phyloP scores from a whole-genome alignment of 2,113 vertebrate species.

The Myxocyprinus asiaticus region DNA sequence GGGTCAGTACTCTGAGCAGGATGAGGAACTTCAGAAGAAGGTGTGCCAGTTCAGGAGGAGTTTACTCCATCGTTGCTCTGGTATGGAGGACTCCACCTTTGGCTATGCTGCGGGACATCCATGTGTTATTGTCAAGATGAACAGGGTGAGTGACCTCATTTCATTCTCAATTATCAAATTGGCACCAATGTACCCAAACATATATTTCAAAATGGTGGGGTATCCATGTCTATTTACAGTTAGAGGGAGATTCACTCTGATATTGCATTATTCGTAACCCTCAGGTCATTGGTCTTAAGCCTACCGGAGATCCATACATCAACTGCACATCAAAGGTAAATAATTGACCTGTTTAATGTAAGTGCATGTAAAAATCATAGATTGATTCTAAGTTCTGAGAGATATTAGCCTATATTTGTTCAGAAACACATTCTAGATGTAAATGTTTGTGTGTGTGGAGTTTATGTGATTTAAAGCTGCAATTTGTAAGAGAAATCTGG shows the following conservation, averaged over 20 bases:
- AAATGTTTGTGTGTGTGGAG: background rate
- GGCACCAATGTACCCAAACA: background rate
- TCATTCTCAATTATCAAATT: background rate
- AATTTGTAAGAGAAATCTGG: background rate
- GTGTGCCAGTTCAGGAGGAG: conserved; percentile 84
- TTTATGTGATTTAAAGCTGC: conserved; percentile 27
- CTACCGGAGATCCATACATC: conserved; percentile 82
- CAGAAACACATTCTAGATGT: background rate
- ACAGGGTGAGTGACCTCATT: conserved; percentile 79
- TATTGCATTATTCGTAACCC: conserved; percentile 54
- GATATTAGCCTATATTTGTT: background rate
- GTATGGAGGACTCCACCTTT: conserved; percentile 78
- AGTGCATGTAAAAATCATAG: background rate
- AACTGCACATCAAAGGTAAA: conserved; percentile 85
- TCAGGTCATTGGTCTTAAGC: conserved; percentile 92
- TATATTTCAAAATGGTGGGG: background rate
- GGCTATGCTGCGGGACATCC: conserved; percentile 87
- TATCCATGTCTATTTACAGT: background rate
- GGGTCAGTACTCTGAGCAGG: conserved; percentile 77
- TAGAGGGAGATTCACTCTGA: background rate
- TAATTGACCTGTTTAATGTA: background rate
- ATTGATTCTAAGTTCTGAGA: background rate
- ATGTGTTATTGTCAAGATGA: conserved; percentile 94
- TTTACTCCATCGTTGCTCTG: conserved; percentile 81
- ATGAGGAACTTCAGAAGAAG: conserved; percentile 64